phyloP scores from a whole-genome alignment of 1,140 invertebrate genomes.

The Leptoteleia sp. region DNA sequence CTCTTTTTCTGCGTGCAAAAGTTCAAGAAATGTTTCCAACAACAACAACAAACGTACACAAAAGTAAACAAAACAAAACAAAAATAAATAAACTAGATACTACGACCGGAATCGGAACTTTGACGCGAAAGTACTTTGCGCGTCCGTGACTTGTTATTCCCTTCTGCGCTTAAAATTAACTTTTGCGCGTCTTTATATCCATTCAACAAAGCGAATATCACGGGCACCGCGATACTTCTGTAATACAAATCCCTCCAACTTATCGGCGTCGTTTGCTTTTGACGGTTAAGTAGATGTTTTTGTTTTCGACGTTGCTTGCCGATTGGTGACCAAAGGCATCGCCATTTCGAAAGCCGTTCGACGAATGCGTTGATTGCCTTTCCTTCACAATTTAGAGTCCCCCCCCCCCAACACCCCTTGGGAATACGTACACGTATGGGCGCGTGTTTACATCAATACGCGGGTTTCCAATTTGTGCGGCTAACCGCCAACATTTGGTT shows the following conservation, averaged over 20 bases:
- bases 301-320: constrained; percentile 28
- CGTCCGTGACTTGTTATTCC: constrained; percentile 19
- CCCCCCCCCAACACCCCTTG: too few relatives aligned
- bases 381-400: constrained; percentile 42
- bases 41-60: too few relatives aligned
- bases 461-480: constrained; percentile 51
- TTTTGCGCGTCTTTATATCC: constrained; percentile 38
- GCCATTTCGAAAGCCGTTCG: constrained; percentile 37
- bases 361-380: constrained; percentile 61
- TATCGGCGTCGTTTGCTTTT: constrained; percentile 11
- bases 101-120: not conserved
- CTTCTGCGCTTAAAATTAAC: constrained; percentile 29
- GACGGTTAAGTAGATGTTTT: constrained; percentile 34
- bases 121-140: not conserved
- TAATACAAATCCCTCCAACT: constrained; percentile 7
- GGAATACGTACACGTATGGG: constrained; percentile 10
- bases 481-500: constrained; percentile 51
- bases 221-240: constrained; percentile 12
- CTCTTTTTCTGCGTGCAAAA: too few relatives aligned
- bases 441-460: constrained; percentile 21
- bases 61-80: too few relatives aligned
- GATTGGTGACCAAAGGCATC: constrained; percentile 40
- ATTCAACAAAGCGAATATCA: constrained; percentile 31
- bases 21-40: too few relatives aligned
- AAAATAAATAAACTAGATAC: not conserved